These are phyloP conservation scores for Myotis myotis DNA, from an alignment of 2,797 vertebrate species.

Conservation along the genomic window DNA sequence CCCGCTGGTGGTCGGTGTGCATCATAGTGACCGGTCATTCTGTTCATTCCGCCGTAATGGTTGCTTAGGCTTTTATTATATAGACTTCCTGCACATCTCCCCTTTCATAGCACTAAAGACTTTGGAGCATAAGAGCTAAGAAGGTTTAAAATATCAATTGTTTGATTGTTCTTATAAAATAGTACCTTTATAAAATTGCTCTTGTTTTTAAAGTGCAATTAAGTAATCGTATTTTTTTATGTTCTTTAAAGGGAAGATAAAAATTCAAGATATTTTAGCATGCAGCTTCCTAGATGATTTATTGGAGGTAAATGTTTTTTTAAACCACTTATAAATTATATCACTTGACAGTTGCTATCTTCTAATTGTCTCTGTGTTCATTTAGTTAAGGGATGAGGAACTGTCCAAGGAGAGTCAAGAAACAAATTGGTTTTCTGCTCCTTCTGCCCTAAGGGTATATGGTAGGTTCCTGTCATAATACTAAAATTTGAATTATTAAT, in stretches of 20 bases:
- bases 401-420: conserved; percentile 99
- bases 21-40: too few species aligned
- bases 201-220: conserved; percentile 39
- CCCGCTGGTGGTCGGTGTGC: too few species aligned
- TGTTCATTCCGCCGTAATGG: too few species aligned
- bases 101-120: neutral
- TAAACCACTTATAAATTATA: conserved; percentile 37
- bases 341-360: conserved; percentile 63
- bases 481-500: neutral
- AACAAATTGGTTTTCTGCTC: conserved; percentile 99
- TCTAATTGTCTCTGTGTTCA: conserved; percentile 70
- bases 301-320: conserved; percentile 90
- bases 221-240: conserved; percentile 53
- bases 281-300: conserved; percentile 99
- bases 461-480: conserved; percentile 85
- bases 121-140: neutral
- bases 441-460: conserved; percentile 97
- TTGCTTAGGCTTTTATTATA: too few species aligned
- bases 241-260: conserved; percentile 93
- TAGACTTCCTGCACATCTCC: neutral
- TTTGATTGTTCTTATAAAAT: conserved; percentile 19
- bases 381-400: conserved; percentile 97
- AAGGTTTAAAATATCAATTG: conserved; percentile 33
- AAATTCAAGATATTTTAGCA: conserved; percentile 99
- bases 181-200: conserved; percentile 20